Evolutionary conservation across 1,140 invertebrate species (phyloP).

Genomic region (Leptinotarsa defecta): DNA sequence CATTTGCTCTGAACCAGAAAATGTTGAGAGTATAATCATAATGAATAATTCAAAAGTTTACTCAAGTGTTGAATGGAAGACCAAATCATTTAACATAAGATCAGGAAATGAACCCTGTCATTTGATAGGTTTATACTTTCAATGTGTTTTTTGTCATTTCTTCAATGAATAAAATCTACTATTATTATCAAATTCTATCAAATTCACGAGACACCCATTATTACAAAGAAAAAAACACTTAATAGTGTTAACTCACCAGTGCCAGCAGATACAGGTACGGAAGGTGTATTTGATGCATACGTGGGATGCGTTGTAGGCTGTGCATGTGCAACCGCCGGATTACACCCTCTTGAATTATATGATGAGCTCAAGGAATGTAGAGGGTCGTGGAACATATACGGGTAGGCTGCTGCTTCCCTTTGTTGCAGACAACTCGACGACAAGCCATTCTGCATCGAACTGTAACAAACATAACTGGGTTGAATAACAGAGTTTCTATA

Average conservation of each 20-base stretch:
- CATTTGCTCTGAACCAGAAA: too few species aligned
- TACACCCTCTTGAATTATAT: constrained; percentile 68
- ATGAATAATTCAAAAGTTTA: too few species aligned
- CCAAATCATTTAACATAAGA: too few species aligned
- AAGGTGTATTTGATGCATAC: constrained; percentile 63
- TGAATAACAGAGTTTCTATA: neutral
- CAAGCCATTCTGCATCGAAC: constrained; percentile 79
- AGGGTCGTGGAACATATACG: constrained; percentile 93
- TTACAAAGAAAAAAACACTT: too few species aligned
- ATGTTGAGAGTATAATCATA: too few species aligned
- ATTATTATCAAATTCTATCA: too few species aligned
- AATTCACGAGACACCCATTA: too few species aligned
- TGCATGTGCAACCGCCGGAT: constrained; percentile 68
- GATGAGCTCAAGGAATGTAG: constrained; percentile 76
- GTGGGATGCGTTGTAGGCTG: constrained; percentile 61
- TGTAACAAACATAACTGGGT: constrained; percentile 54
- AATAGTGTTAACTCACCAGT: constrained; percentile 48
- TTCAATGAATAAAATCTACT: too few species aligned
- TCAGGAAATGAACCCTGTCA: too few species aligned
- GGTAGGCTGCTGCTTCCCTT: constrained; percentile 76
- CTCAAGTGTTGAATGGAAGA: too few species aligned
- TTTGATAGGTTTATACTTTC: too few species aligned
- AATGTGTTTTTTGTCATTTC: too few species aligned
- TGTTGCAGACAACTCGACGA: constrained; percentile 89
- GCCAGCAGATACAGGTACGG: constrained; percentile 55